Evolutionary conservation across 2,888 invertebrate species (phyloP).

Genomic region (Coleophora deauratella): DNA sequence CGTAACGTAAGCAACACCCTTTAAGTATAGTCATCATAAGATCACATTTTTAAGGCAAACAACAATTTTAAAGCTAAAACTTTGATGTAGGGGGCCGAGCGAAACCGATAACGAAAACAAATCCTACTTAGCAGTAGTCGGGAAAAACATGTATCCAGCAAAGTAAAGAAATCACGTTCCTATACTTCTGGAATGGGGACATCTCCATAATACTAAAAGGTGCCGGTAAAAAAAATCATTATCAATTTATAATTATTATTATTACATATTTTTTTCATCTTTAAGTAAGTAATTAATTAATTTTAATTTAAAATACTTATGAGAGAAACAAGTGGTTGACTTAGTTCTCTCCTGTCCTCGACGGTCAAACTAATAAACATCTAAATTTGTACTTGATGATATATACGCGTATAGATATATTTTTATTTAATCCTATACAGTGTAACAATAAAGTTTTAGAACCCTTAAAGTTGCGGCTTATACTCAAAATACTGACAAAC

Average conservation of each 20-base stretch:
- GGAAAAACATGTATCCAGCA: too few relatives aligned
- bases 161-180: not conserved
- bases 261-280: too few relatives aligned
- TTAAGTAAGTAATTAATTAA: constrained; percentile 7
- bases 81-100: constrained; percentile 49
- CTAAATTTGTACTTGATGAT: constrained; percentile 65
- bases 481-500: too few relatives aligned
- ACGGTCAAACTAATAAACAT: constrained; percentile 41
- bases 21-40: constrained; percentile 70
- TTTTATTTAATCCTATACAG: too few relatives aligned
- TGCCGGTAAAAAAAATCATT: constrained; percentile 29
- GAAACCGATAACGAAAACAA: constrained; percentile 45
- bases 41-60: constrained; percentile 75
- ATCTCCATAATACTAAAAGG: constrained; percentile 38
- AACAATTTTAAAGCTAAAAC: constrained; percentile 74
- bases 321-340: constrained; percentile 18
- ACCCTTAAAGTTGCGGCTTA: too few relatives aligned
- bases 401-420: constrained; percentile 39
- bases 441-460: too few relatives aligned
- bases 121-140: not conserved
- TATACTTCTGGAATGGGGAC: constrained; percentile 41
- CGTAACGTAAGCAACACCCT: constrained; percentile 47
- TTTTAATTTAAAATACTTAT: constrained; percentile 20
- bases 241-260: too few relatives aligned
- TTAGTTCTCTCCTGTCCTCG: constrained; percentile 31